phyloP scores from a whole-genome alignment of 2,888 invertebrate genomes.

The Orthosia gothica region DNA sequence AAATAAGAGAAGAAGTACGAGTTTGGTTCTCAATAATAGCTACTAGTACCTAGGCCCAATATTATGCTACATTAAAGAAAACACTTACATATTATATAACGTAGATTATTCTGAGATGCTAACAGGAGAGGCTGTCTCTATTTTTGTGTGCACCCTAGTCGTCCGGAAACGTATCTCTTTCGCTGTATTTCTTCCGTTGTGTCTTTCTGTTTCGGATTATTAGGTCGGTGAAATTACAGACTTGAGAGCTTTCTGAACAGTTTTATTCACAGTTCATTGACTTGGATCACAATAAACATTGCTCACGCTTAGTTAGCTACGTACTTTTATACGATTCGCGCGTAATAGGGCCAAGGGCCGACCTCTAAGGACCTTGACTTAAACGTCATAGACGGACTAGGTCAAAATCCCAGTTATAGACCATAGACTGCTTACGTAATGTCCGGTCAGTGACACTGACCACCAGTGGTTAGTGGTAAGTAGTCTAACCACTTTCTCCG shows the following conservation, averaged over 20 bases:
- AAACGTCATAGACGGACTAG: constrained; percentile 33
- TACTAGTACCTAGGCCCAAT: no score
- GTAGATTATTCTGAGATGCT: no score
- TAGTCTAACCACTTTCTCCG: constrained; percentile 48
- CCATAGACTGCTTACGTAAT: constrained; percentile 34
- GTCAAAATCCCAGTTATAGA: constrained; percentile 50
- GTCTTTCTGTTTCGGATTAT: background rate
- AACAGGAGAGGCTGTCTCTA: background rate
- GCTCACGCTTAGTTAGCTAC: background rate
- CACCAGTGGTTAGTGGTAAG: background rate
- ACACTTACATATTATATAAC: no score
- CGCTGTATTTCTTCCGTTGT: constrained; percentile 3
- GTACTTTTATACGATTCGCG: constrained; percentile 4
- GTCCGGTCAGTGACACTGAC: constrained; percentile 31
- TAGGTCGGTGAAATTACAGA: constrained; percentile 6
- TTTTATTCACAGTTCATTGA: constrained; percentile 10
- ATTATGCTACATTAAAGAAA: no score
- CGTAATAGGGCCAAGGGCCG: constrained; percentile 27
- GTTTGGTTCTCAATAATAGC: no score
- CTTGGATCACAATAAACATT: background rate
- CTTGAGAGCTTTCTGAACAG: background rate
- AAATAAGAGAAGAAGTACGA: no score
- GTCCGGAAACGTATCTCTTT: background rate
- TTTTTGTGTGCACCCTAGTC: background rate
- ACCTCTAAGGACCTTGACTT: constrained; percentile 30